phyloP scores from a whole-genome alignment of 2,797 vertebrate species.

The Poecilia wingei region DNA sequence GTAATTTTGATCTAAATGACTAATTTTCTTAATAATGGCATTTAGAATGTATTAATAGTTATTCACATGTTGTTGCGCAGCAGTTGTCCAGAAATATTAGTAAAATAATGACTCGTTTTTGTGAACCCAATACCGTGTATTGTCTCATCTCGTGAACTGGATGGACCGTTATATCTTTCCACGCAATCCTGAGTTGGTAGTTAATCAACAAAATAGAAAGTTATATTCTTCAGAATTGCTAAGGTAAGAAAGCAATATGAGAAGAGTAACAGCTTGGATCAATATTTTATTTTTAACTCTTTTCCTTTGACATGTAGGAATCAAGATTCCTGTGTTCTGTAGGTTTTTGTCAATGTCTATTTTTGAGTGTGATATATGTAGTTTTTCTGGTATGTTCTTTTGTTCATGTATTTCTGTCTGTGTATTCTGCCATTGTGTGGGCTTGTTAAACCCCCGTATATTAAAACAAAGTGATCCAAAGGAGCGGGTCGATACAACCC shows the following conservation, averaged over 20 bases:
- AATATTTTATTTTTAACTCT: not conserved
- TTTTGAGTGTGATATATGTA: constrained; percentile 30
- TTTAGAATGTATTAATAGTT: too few relatives aligned
- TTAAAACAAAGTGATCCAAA: constrained; percentile 74
- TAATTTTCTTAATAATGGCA: too few relatives aligned
- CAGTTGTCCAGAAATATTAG: too few relatives aligned
- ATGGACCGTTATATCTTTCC: not conserved
- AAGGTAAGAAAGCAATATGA: not conserved
- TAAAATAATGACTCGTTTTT: too few relatives aligned
- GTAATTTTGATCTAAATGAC: too few relatives aligned
- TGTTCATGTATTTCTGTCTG: constrained; percentile 35
- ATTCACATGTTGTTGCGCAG: too few relatives aligned
- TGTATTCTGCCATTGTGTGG: constrained; percentile 61
- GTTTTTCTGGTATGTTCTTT: constrained; percentile 15
- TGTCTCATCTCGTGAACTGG: not conserved
- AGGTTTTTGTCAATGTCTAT: constrained; percentile 1
- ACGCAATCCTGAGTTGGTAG: not conserved
- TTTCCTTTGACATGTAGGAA: constrained; percentile 25
- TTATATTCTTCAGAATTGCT: not conserved
- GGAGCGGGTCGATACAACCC: constrained; percentile 72
- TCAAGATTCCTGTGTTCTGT: not conserved
- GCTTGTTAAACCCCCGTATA: constrained; percentile 73
- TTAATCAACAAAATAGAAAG: not conserved
- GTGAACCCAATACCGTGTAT: too few relatives aligned
- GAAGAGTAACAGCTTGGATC: not conserved